Conservation (phyloP, 1,140 invertebrate species). For the Drosophila trapezifrons region DNA sequence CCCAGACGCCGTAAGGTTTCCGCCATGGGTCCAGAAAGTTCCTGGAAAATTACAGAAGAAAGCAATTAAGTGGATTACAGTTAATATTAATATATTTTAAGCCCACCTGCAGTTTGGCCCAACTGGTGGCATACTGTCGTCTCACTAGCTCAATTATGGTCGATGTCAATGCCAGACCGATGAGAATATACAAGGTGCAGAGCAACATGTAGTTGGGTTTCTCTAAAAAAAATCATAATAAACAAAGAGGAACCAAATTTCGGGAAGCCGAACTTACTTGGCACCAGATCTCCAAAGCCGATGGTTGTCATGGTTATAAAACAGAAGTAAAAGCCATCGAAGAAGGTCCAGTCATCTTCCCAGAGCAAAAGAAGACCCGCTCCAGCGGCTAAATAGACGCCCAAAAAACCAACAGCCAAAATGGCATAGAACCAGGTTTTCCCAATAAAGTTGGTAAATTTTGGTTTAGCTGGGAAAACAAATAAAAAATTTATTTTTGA, state of each 20-base stretch:
- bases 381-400: constrained; percentile 91
- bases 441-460: constrained; percentile 83
- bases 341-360: constrained; percentile 95
- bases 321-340: constrained; percentile 97
- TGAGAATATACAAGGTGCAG: constrained; percentile 95
- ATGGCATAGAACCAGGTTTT: constrained; percentile 88
- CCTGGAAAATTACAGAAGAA: constrained; percentile 84
- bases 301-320: constrained; percentile 98
- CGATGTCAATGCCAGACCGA: constrained; percentile 96
- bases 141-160: constrained; percentile 96
- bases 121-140: constrained; percentile 93
- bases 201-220: constrained; percentile 94
- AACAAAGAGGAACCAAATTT: too few species aligned
- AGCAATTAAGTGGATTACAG: background rate
- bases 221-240: constrained; percentile 85
- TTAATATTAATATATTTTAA: background rate
- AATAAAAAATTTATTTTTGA: background rate
- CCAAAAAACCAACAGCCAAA: constrained; percentile 89
- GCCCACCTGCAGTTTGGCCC: constrained; percentile 87
- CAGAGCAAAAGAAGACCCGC: constrained; percentile 89
- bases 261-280: constrained; percentile 87
- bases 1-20: constrained; percentile 90
- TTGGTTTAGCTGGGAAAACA: constrained; percentile 59
- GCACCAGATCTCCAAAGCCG: constrained; percentile 96
- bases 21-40: constrained; percentile 90